Percentiles rank a stretch among this genome's conserved stretches.
phyloP scores from a whole-genome alignment of 2,113 vertebrate genomes.

The Lamprotornis superbus region DNA sequence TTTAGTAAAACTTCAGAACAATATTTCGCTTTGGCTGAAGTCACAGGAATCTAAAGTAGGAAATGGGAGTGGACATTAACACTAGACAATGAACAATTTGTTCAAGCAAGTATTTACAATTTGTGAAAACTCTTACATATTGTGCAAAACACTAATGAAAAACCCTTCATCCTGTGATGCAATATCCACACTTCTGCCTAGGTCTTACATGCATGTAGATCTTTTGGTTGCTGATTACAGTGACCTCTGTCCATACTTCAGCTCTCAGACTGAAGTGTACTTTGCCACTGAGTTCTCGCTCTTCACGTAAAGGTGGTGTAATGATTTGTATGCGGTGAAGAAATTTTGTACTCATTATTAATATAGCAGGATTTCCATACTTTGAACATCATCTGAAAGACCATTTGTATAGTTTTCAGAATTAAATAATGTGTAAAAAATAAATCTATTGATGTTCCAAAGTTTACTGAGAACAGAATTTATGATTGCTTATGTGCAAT shows the following conservation, averaged over 20 bases:
- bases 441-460: background rate
- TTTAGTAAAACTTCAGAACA: background rate
- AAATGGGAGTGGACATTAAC: background rate
- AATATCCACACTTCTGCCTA: background rate
- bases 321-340: background rate
- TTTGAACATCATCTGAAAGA: background rate
- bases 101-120: background rate
- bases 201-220: background rate
- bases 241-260: background rate
- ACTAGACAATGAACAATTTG: background rate
- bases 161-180: background rate
- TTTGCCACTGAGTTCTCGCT: background rate
- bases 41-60: background rate
- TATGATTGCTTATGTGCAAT: background rate
- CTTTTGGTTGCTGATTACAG: background rate
- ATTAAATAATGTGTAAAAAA: background rate
- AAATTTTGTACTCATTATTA: background rate
- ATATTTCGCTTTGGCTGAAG: background rate
- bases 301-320: accelerated
- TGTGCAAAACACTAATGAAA: background rate
- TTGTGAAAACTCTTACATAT: background rate
- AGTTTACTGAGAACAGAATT: background rate
- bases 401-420: background rate
- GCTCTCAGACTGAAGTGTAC: background rate
- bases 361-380: background rate